phyloP scores from a whole-genome alignment of 2,113 vertebrate genomes.

The Varanus salvator region DNA sequence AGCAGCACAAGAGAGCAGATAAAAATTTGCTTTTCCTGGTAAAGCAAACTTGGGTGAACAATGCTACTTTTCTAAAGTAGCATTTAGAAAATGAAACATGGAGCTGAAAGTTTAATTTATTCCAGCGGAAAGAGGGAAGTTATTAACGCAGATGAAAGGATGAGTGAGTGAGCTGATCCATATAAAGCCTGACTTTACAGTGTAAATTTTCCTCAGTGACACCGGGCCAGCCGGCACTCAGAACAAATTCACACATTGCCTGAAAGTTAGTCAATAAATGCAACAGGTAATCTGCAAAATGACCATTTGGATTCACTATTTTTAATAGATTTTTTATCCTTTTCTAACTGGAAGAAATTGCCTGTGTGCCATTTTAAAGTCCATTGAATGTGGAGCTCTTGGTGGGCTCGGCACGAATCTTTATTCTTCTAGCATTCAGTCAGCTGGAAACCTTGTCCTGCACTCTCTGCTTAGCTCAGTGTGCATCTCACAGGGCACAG shows the following conservation, averaged over 20 bases:
- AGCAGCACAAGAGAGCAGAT: not conserved
- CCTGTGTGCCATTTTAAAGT: constrained; percentile 25
- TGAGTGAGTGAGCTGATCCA: not conserved
- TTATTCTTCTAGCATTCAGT: not conserved
- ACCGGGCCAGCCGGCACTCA: constrained; percentile 11
- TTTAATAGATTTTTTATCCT: not conserved
- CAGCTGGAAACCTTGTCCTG: not conserved
- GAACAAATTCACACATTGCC: constrained; percentile 15
- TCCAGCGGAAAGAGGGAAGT: constrained; percentile 27
- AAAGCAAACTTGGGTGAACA: not conserved
- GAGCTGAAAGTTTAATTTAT: constrained; percentile 23
- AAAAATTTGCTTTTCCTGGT: too few relatives aligned
- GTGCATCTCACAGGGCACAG: too few relatives aligned
- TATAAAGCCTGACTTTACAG: not conserved
- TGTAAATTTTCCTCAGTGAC: not conserved
- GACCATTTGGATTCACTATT: constrained; percentile 25
- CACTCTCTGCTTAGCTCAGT: not conserved
- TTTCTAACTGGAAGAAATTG: constrained; percentile 51
- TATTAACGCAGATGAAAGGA: not conserved
- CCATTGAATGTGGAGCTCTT: constrained; percentile 1
- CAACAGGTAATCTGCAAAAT: constrained; percentile 39
- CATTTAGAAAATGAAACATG: constrained; percentile 2
- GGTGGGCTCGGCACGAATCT: constrained; percentile 21
- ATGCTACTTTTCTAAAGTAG: not conserved
- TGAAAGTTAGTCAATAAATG: constrained; percentile 36